These are phyloP conservation scores for Chrysogorgia sp. DNA, from an alignment of 92 coral and sea anemone species.

Conservation along the genomic window DNA sequence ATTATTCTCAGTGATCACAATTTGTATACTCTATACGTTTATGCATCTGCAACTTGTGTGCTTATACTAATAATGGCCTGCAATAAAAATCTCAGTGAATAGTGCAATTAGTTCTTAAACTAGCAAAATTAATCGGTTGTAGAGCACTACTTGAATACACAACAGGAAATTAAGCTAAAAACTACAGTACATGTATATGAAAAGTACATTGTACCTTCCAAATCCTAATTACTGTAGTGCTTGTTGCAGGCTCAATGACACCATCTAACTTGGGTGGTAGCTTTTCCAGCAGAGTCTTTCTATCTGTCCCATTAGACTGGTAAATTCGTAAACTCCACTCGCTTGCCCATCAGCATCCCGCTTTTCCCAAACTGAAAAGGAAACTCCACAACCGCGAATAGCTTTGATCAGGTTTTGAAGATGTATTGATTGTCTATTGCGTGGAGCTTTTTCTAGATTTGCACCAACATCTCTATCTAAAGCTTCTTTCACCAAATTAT, in stretches of 20 bases:
- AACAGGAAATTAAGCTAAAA: neutral
- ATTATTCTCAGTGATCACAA: conserved; percentile 18
- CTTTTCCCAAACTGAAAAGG: conserved; percentile 70
- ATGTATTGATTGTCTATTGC: conserved; percentile 41
- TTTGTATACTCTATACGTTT: conserved; percentile 4
- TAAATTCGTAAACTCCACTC: conserved; percentile 63
- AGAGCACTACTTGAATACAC: neutral
- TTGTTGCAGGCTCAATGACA: conserved; percentile 55
- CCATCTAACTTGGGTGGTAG: conserved; percentile 66
- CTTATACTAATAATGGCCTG: neutral
- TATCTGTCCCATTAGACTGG: conserved; percentile 69
- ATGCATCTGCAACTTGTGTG: neutral
- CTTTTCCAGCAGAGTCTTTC: conserved; percentile 54
- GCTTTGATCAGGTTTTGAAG: conserved; percentile 50
- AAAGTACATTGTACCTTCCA: conserved; percentile 60
- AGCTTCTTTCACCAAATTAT: conserved; percentile 58
- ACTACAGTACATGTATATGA: conserved; percentile 13
- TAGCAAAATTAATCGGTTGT: conserved; percentile 6
- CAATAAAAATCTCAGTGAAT: conserved; percentile 7
- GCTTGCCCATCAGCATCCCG: conserved; percentile 63
- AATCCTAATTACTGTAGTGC: conserved; percentile 56
- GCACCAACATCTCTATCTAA: conserved; percentile 60
- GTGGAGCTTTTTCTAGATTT: conserved; percentile 60
- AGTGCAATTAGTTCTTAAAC: neutral
- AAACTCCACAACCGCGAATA: conserved; percentile 68